Evolutionary conservation across 2,888 invertebrate species (phyloP).

Genomic region (Latheticus oryzae): DNA sequence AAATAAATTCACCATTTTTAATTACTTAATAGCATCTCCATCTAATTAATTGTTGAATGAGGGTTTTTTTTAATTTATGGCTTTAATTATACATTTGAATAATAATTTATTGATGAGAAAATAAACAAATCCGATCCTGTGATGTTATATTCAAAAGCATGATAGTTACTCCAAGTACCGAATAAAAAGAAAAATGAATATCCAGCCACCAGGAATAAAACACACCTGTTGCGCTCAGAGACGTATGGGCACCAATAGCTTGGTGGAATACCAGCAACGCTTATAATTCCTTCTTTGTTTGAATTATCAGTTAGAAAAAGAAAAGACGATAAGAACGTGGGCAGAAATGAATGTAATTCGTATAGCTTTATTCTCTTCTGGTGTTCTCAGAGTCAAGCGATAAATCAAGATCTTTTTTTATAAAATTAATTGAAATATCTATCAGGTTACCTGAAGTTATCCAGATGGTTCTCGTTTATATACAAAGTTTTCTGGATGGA

Average conservation of each 20-base stretch:
- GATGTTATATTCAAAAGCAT: constrained; percentile 44
- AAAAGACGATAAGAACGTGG: too few species aligned
- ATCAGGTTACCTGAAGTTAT: constrained; percentile 61
- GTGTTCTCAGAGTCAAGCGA: constrained; percentile 56
- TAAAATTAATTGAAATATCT: constrained; percentile 65
- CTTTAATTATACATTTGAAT: constrained; percentile 50
- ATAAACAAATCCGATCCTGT: constrained; percentile 50
- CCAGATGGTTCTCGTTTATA: constrained; percentile 55
- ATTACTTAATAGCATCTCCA: too few species aligned
- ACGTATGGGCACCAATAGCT: constrained; percentile 49
- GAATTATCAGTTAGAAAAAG: constrained; percentile 8
- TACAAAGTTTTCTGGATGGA: too few species aligned
- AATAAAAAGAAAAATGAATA: constrained; percentile 39
- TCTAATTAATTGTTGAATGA: too few species aligned
- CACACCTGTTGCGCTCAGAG: constrained; percentile 51
- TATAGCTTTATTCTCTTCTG: constrained; percentile 66
- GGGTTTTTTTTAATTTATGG: constrained; percentile 49
- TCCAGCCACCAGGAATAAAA: constrained; percentile 44
- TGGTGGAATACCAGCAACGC: too few species aligned
- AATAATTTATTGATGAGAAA: constrained; percentile 46
- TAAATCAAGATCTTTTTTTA: constrained; percentile 63
- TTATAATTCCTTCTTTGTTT: constrained; percentile 28
- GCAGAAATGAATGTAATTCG: too few species aligned
- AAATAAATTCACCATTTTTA: too few species aligned
- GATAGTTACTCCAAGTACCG: constrained; percentile 41